Evolutionary conservation across 1,140 invertebrate species (phyloP), one percentile per base, ranked within the genome.

Genomic region (Marisa cornuarietis): DNA sequence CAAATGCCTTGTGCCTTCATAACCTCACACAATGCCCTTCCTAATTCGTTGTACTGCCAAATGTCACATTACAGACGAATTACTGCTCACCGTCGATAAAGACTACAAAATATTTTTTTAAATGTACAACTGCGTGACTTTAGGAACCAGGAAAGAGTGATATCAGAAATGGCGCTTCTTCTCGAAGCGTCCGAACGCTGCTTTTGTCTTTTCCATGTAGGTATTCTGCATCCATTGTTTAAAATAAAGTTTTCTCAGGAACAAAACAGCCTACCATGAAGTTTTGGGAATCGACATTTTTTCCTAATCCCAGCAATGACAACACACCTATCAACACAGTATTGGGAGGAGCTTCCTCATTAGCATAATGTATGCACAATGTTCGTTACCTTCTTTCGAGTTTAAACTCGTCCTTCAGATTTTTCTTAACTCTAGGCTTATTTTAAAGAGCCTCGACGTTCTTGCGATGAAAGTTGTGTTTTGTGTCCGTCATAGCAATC

Each of bases 361-460:
- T 80, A 76, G 74, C 74, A 80, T 80, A 80, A 80, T 80, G 76
- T 80, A 80, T 80, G 79, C 79, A 76, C 75, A 75, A 80, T 68
- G 16, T 69, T 71, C 68, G 24, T 80, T 80, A 80, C 79, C 79
- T 80, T 80, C 74, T 51, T 76, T 80, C 74, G 73, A 75, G 74
- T 66, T 80, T 71, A 42, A 62, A 80, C 74, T 80, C 66, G 73
- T 76, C 74, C 79, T 71, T 80, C 58, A 49, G 72, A 79, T 62
- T 52, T 76, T 68, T 79, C 58, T 58, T 51, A 62, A 68, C 51
- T 24, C 74, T 71, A 69, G 74, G 74, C 74, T 76, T 75, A 71
- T 26, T 54, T 65, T 77, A 52, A 77, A 54, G 68, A 69, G 52
- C 79, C 65, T 80, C 73, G 79, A 74, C 73, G 73, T 80, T 42